Base-by-base conservation (phyloP, 2,888 invertebrate genomes). In the Acholoe squamosa region DNA sequence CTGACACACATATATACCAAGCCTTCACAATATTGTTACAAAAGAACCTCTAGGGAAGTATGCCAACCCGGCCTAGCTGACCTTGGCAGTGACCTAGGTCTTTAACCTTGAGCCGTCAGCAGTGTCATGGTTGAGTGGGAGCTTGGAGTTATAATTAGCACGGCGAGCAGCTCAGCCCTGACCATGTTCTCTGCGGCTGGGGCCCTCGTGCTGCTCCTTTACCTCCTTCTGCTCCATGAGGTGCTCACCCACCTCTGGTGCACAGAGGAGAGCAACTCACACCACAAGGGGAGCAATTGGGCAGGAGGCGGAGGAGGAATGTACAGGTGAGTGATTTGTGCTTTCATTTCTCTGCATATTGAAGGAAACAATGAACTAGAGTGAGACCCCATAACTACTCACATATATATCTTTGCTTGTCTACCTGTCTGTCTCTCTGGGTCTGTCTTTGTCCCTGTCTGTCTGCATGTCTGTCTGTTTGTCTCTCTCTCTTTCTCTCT, bases 131-230 rank as follows among this genome's bases (percentile, higher is more conserved):
- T 71, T 25, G 71, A 25, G 71, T 25, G 25, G 25, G 25, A 28
- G 28, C 28, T 71, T 0, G 71, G 71, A 14, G 71, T 14, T n/a
- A 16, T 28, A 0, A 10, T 14, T 25, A 61, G 61, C n/a, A 43
- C 43, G 5, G 43, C 43, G 43, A 14, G 14, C 28, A 71, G 28
- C 71, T 14, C 71, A 28, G 71, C 25, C n/a, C 71, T 86, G 86
- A 86, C 76, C 43, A 90, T 90, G 90, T 86, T 90, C 61, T 86
- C 90, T 14, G 90, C 90, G 34, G 90, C 84, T 7, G 90, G 84
- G n/a, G 84, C 61, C 28, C 67, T 90, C 12, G 90, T 90, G n/a
- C 54, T 90, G 25, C 84, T 90, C 33, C 90, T 90, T 25, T 90
- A 90, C 56, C 61, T 90, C 14, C 90, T 90, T 0, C 86, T 90